Conservation (phyloP, 2,888 invertebrate species). For the Athripsodes cinereus region DNA sequence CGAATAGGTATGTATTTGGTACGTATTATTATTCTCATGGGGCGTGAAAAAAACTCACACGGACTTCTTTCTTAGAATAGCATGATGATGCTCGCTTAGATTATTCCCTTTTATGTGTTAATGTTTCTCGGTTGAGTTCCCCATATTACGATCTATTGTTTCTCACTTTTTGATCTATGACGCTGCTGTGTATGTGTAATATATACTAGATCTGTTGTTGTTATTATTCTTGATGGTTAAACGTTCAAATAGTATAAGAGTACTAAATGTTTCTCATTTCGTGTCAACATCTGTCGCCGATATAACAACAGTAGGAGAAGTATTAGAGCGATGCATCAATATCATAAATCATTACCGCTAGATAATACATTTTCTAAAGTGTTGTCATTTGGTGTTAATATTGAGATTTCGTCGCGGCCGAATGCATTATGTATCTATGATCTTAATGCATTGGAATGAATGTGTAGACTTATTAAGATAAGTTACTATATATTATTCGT, state of each 20-base stretch:
- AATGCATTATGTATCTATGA: no score
- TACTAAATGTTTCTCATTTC: conserved; percentile 12
- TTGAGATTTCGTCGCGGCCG: not conserved
- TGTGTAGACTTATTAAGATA: no score
- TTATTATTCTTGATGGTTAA: no score
- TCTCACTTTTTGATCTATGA: conserved; percentile 15
- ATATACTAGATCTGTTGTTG: no score
- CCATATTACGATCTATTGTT: conserved; percentile 4
- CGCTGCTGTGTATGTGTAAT: not conserved
- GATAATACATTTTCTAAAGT: not conserved
- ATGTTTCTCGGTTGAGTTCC: conserved; percentile 9
- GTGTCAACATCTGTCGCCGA: conserved; percentile 13
- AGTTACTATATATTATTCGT: no score
- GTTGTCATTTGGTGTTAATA: not conserved
- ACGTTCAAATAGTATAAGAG: no score
- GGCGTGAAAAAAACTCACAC: conserved; percentile 2
- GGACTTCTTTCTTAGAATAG: conserved; percentile 4
- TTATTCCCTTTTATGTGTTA: not conserved
- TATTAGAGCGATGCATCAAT: conserved; percentile 10
- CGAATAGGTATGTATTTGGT: no score
- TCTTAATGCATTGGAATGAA: no score
- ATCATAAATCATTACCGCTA: conserved; percentile 10
- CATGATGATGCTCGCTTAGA: not conserved
- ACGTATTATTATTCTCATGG: not conserved
- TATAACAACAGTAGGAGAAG: no score